A percentile compares a stretch with the other conserved stretches of the same genome.
Evolutionary conservation across 37 sponge, comb jelly and placozoan genomes (phyloP).

Genomic region (Petrosia ficiformis): DNA sequence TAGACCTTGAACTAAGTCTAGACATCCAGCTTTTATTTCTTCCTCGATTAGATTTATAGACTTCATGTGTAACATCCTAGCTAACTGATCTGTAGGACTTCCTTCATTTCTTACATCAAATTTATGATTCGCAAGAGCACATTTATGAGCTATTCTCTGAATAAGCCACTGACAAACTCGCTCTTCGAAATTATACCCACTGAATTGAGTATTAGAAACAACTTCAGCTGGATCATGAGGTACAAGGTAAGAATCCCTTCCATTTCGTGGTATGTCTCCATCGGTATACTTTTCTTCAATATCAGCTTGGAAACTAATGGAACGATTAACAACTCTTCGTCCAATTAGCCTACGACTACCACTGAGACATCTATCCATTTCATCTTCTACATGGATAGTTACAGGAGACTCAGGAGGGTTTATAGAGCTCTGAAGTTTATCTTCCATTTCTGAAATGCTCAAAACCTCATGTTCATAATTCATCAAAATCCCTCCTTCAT

Average conservation of each 20-base stretch:
- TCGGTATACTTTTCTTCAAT: slow-evolving; percentile 22
- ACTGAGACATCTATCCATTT: slow-evolving; percentile 24
- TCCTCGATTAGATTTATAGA: not conserved
- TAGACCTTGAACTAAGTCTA: slow-evolving; percentile 1
- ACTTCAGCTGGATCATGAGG: not conserved
- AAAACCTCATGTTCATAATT: slow-evolving; percentile 33
- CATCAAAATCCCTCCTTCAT: slow-evolving; percentile 48
- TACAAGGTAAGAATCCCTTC: too few relatives aligned
- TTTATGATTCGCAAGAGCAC: not conserved
- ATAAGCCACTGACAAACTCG: slow-evolving; percentile 53
- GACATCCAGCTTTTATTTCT: slow-evolving; percentile 8
- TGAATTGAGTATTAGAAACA: not conserved
- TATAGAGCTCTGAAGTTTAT: not conserved
- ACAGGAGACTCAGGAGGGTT: slow-evolving; percentile 9
- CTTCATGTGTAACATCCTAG: not conserved
- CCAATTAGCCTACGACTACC: slow-evolving; percentile 26
- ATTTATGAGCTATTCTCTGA: slow-evolving; percentile 11
- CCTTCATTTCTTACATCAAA: not conserved
- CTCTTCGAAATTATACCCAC: slow-evolving; percentile 38
- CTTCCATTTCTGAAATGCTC: not conserved
- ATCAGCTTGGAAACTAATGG: slow-evolving; percentile 37
- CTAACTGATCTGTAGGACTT: not conserved
- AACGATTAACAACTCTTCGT: slow-evolving; percentile 36
- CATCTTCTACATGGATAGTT: slow-evolving; percentile 38
- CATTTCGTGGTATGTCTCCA: not conserved